Evolutionary conservation across 2,888 invertebrate species (phyloP), one percentile per base, ranked within the genome.

Genomic region (Erebia ligea): DNA sequence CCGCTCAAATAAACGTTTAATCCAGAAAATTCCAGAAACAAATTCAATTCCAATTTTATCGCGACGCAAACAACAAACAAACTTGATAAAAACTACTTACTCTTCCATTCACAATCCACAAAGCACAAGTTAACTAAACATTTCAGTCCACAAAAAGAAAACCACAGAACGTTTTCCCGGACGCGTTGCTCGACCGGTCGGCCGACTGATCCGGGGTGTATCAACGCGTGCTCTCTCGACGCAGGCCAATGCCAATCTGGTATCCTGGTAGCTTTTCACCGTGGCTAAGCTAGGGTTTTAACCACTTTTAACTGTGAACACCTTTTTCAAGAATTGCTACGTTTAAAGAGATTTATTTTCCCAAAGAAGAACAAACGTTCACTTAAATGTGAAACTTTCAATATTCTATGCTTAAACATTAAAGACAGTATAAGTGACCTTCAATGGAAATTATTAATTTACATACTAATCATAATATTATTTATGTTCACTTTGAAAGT

Each of bases 161-260:
- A 17, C 65, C 68, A 71, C 71, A 57, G 58, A 69, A 72, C 64
- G 21, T 21, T 66, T 66, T 66, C 21, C 15, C 67, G 42, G 64
- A 69, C 69, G 21, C 56, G 70, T 73, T 57, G 72, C 63, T 69
- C 72, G 74, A 76, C 72, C 75, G 71, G 72, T 72, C 76, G 70
- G 58, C 61, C 57, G 63, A 73, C 72, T 70, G 62, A 25, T 73
- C 75, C 67, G 62, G 54, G 48, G 64, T 67, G 34, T 21, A 54
- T 68, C 64, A 69, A 78, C 76, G 73, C 83, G 83, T 77, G 80
- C 76, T 78, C 42, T 57, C 78, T 40, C 74, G 79, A 76, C 81
- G 80, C 79, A 68, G 75, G 75, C 79, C 76, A 76, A 79, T 81
- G 81, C 78, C 80, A 75, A 75, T 84, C 82, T 83, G 82, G 74